Base-by-base conservation (phyloP, 2,888 invertebrate genomes). In the Syrphus vitripennis region DNA sequence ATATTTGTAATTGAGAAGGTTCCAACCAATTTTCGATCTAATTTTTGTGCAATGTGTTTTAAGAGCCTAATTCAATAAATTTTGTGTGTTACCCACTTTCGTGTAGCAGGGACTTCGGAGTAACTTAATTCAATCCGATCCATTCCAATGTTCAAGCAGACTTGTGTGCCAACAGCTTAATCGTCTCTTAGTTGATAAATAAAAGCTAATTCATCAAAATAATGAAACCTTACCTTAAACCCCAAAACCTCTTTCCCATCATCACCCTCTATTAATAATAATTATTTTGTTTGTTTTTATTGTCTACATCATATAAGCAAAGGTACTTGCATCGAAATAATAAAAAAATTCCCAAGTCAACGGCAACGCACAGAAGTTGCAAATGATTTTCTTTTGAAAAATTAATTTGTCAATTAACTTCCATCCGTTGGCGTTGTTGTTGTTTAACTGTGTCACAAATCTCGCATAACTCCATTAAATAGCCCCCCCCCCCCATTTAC, bases 331-430 rank as follows among this genome's bases (percentile, higher is more conserved):
- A n/a, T n/a, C n/a, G n/a, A n/a, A n/a, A n/a, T n/a, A n/a, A n/a
- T n/a, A n/a, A 6, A 45, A 29, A 16, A 48, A 48, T 67, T 50
- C 67, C 34, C 67, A 67, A 34, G 29, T 67, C 48, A 16, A 45
- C 65, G 29, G 50, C 48, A 16, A 45, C 65, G 45, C 29, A 65
- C 48, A 48, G 48, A 26, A 67, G 21, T 50, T 19, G 26, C 31
- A 29, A 63, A 42, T 48, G 48, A 40, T 53, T 74, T 40, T 63
- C 50, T 16, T 50, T 50, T 34, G 63, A 6, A 14, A 61, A 45
- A 21, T 63, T 63, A 65, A 67, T 69, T 77, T 59, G 26, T 69
- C 69, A 69, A 77, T 77, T 69, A 69, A 37, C 19, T 37, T 21
- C 26, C 69, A 69, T 69, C 57, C 57, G 48, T 69, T 24, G 12